Evolutionary conservation across 2,797 vertebrate species (phyloP).

Genomic region (Philypnodon macrostomus): DNA sequence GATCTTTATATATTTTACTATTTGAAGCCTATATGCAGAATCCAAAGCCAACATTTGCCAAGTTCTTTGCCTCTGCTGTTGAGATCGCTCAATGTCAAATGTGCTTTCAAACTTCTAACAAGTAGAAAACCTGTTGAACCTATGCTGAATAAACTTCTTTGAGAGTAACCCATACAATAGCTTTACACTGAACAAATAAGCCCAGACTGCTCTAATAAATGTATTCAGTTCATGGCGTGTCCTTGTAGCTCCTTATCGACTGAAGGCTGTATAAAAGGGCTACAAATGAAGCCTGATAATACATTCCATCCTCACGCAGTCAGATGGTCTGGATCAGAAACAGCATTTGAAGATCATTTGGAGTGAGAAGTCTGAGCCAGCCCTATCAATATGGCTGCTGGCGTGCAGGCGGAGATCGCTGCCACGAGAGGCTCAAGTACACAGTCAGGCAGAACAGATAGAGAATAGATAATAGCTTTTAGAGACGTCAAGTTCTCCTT

Average conservation of each 20-base stretch:
- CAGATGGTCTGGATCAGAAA: constrained; percentile 15
- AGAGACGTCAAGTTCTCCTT: constrained; percentile 50
- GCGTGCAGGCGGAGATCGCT: constrained; percentile 38
- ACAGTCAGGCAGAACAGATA: constrained; percentile 34
- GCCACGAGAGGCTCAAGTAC: constrained; percentile 35
- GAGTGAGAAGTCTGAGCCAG: constrained; percentile 27
- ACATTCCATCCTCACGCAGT: constrained; percentile 4
- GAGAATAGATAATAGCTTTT: constrained; percentile 56
- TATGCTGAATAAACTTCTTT: constrained; percentile 6
- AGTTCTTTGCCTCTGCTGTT: too few relatives aligned
- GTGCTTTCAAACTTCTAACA: too few relatives aligned
- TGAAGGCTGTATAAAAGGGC: constrained; percentile 3
- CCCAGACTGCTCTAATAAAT: constrained; percentile 8
- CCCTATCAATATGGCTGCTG: constrained; percentile 43
- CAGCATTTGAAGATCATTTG: constrained; percentile 20
- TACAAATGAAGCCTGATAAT: constrained; percentile 17
- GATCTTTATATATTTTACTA: too few relatives aligned
- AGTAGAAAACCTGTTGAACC: constrained; percentile 37
- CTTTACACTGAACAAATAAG: too few relatives aligned
- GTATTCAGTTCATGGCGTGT: constrained; percentile 5
- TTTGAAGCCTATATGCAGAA: too few relatives aligned
- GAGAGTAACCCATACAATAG: background rate
- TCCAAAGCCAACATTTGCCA: too few relatives aligned
- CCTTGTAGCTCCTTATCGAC: constrained; percentile 4
- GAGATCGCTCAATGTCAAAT: too few relatives aligned